Percentiles rank a stretch among this genome's conserved stretches.
These are phyloP conservation scores for Saguinus imperator DNA, from an alignment of 2,113 vertebrate species.

Conservation along the genomic window DNA sequence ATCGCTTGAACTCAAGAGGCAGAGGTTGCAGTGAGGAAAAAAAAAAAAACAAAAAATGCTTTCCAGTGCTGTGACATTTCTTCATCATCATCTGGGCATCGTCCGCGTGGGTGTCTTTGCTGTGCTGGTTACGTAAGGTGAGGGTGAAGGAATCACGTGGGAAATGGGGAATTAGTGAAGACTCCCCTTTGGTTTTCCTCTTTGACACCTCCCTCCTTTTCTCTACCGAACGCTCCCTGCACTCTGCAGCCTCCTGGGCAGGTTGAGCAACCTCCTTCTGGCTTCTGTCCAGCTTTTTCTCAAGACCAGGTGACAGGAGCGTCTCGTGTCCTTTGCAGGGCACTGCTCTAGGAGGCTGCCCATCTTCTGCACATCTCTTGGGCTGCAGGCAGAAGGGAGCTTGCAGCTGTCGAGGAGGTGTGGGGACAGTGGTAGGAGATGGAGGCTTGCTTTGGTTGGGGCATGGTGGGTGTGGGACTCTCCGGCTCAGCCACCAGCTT, in stretches of 20 bases:
- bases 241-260: background rate
- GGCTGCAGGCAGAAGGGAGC: background rate
- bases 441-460: rapidly evolving
- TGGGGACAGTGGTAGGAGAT: too few relatives aligned
- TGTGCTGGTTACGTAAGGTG: background rate
- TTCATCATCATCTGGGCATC: background rate
- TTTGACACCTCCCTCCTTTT: background rate
- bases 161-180: too few relatives aligned
- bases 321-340: background rate
- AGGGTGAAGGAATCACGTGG: background rate
- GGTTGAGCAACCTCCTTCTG: background rate
- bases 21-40: too few relatives aligned
- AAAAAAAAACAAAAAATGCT: too few relatives aligned
- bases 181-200: background rate
- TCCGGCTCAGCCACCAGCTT: background rate
- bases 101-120: background rate
- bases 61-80: background rate
- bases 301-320: background rate
- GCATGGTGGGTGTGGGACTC: rapidly evolving
- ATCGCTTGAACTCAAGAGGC: too few relatives aligned
- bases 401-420: background rate
- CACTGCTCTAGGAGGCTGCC: background rate
- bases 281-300: background rate
- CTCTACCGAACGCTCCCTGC: background rate
- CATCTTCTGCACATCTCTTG: background rate